phyloP scores from a whole-genome alignment of 2,797 vertebrate genomes.

The Notoglanidium macrostoma region DNA sequence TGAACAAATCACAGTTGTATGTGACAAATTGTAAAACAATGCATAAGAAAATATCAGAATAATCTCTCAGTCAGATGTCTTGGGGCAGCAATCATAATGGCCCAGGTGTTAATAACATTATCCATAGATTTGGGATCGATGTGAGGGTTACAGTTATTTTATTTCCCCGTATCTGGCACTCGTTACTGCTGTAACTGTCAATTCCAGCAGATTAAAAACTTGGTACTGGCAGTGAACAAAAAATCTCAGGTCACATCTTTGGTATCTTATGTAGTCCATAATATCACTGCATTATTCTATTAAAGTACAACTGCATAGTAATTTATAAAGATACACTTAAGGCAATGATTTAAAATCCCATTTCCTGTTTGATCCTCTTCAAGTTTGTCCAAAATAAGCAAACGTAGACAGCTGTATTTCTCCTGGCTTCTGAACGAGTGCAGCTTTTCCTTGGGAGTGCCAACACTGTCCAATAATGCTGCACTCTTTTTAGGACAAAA shows the following conservation, averaged over 20 bases:
- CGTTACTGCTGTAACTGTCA: too few relatives aligned
- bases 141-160: too few relatives aligned
- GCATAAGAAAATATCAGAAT: not conserved
- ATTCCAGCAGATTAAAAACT: too few relatives aligned
- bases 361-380: too few relatives aligned
- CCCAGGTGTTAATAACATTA: not conserved
- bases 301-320: too few relatives aligned
- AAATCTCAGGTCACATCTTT: too few relatives aligned
- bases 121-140: not conserved
- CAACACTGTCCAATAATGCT: not conserved
- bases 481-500: not conserved
- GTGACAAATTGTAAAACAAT: not conserved
- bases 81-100: not conserved
- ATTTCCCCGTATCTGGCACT: too few relatives aligned
- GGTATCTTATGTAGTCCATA: too few relatives aligned
- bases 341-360: too few relatives aligned
- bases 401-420: not conserved
- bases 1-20: not conserved
- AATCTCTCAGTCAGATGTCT: not conserved
- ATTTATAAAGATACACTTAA: too few relatives aligned
- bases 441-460: not conserved
- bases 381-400: not conserved
- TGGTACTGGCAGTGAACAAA: too few relatives aligned
- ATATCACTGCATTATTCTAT: too few relatives aligned
- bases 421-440: not conserved